Evolutionary conservation across 2,888 invertebrate genomes (phyloP).

Genomic region (Itoplectis maculator): DNA sequence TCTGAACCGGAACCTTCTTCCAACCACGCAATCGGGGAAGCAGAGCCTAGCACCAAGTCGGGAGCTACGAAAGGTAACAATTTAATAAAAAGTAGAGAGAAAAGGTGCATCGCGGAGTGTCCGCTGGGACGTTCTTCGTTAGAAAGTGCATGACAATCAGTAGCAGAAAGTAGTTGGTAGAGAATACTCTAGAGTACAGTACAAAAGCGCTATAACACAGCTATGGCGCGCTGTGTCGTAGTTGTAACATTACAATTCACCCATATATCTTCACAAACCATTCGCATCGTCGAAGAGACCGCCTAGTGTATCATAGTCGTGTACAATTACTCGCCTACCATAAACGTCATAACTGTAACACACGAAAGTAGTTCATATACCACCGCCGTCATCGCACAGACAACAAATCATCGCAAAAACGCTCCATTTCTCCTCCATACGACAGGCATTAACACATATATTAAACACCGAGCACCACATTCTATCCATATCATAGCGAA

Average conservation of each 20-base stretch:
- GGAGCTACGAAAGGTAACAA: constrained; percentile 81
- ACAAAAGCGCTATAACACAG: constrained; percentile 10
- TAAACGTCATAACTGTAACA: constrained; percentile 55
- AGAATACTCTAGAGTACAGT: constrained; percentile 14
- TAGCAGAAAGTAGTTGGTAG: constrained; percentile 60
- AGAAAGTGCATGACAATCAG: constrained; percentile 66
- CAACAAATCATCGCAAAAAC: constrained; percentile 43
- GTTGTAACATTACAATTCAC: constrained; percentile 54
- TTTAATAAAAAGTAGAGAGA: constrained; percentile 49
- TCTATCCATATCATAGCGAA: constrained; percentile 6
- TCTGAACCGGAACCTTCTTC: constrained; percentile 83
- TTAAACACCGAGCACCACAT: constrained; percentile 23
- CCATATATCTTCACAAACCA: constrained; percentile 41
- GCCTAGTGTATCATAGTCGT: constrained; percentile 62
- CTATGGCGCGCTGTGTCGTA: constrained; percentile 45
- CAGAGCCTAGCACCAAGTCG: constrained; percentile 75
- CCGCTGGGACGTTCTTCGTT: constrained; percentile 55
- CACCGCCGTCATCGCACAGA: constrained; percentile 40
- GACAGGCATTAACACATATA: constrained; percentile 42
- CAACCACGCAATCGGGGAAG: constrained; percentile 70
- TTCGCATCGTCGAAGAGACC: constrained; percentile 31
- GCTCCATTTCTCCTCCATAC: constrained; percentile 27
- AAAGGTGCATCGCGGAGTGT: constrained; percentile 38
- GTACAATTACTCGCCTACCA: constrained; percentile 52
- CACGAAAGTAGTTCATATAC: constrained; percentile 57